phyloP scores from a whole-genome alignment of 1,140 invertebrate species.

The Parasteatoda tepidariorum region DNA sequence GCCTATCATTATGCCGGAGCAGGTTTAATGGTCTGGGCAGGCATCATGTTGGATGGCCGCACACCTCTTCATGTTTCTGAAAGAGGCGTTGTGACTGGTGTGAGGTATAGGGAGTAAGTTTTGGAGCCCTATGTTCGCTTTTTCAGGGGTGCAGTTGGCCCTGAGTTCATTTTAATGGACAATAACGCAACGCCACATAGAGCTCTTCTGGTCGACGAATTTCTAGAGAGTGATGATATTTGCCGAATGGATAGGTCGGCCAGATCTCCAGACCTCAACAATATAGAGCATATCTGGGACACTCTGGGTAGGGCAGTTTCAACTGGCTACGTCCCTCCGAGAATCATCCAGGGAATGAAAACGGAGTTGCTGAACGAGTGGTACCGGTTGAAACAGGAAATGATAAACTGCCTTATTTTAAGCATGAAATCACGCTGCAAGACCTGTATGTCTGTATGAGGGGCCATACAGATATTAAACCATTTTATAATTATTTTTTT shows the following conservation, averaged over 20 bases:
- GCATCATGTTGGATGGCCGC: neutral
- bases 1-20: neutral
- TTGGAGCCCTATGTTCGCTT: neutral
- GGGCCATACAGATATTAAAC: neutral
- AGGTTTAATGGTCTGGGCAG: neutral
- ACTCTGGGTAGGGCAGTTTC: neutral
- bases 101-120: neutral
- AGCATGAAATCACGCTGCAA: neutral
- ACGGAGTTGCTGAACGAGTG: neutral
- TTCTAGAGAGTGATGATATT: no score
- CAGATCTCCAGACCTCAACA: neutral
- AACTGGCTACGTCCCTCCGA: neutral
- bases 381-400: neutral
- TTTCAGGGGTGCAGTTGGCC: neutral
- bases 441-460: neutral
- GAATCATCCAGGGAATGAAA: neutral
- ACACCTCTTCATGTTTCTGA: constrained; percentile 12
- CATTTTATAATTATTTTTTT: neutral
- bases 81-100: neutral
- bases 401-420: constrained; percentile 3
- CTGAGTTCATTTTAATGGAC: constrained; percentile 10
- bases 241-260: neutral
- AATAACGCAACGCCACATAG: neutral
- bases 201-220: neutral
- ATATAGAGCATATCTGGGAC: neutral